Base-by-base conservation (phyloP, 2,888 invertebrate species). In the Eledona agricola region DNA sequence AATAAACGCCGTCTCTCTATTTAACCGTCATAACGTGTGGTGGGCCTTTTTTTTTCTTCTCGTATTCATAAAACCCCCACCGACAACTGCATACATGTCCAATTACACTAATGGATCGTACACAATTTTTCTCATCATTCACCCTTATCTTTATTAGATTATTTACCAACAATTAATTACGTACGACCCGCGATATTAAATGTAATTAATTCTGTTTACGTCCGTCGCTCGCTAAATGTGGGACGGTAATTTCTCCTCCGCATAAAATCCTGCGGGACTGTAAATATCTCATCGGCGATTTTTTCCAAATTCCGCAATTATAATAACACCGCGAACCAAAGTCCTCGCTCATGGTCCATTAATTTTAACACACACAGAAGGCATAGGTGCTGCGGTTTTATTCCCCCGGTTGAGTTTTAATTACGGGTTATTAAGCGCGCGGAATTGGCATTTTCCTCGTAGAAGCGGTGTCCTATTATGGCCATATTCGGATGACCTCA, bases 61-160 rank as follows among this genome's bases (percentile, higher is more conserved):
- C 23, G 16, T 23, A 16, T 42, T 55, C 47, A 32, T 38, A 52
- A 52, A 56, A 38, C 20, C 23, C 29, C 42, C 32, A 54, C 37
- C n/a, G n/a, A n/a, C n/a, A n/a, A n/a, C n/a, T n/a, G n/a, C n/a
- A n/a, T 42, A 51, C 42, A 31, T 17, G 12, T 37, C 38, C 51
- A 54, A 57, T 57, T 57, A 55, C 13, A 31, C 43, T 57, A 57
- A 57, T 57, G 57, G 54, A 57, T 35, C 37, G n/a, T n/a, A n/a
- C 45, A 40, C 42, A 57, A 42, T 54, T 49, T 38, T 54, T 57
- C 34, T 26, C 50, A 56, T 56, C 52, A 55, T 42, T 53, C 53
- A 46, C 49, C 42, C 25, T 53, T 53, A 57, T 57, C 51, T 57
- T 53, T 53, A 57, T 53, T 56, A 56, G 32, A 23, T 32, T 23